A percentile compares a stretch with the other conserved stretches of the same genome.
Conservation (phyloP, 1,140 invertebrate species). For the Bombus superbus region DNA sequence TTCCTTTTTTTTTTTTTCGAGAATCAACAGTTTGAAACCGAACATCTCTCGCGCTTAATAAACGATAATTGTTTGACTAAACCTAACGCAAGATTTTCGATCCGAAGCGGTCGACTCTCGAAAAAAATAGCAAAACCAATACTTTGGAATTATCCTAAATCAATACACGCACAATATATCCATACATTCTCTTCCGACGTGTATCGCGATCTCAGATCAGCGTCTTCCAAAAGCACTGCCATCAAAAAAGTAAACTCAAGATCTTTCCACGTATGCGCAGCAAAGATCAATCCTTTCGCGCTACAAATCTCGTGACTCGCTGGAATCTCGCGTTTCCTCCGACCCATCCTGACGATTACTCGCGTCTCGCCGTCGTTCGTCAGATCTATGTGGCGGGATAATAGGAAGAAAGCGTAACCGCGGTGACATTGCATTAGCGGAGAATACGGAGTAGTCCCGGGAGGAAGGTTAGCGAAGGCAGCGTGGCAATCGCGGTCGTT, state of each 20-base stretch:
- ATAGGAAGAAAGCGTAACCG: conserved; percentile 15
- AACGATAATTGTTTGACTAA: no score
- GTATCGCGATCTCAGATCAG: no score
- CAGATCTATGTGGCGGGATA: neutral
- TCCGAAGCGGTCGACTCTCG: no score
- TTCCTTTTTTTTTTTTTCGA: neutral
- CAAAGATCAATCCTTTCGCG: neutral
- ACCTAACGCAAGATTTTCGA: no score
- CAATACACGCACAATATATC: no score
- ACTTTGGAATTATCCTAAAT: no score
- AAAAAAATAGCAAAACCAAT: no score
- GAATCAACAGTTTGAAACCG: neutral
- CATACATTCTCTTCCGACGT: no score
- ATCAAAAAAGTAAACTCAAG: neutral
- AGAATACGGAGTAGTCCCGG: neutral
- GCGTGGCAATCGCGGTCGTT: conserved; percentile 23
- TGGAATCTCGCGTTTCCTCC: neutral
- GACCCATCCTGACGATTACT: no score
- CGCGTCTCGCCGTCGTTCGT: neutral
- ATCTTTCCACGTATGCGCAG: neutral
- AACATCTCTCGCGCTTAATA: neutral
- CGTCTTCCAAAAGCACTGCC: neutral
- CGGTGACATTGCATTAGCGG: conserved; percentile 23
- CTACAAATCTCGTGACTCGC: neutral
- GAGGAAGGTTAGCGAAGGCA: conserved; percentile 9